Conservation (phyloP, 2,888 invertebrate species). For the Sabatieria punctata region DNA sequence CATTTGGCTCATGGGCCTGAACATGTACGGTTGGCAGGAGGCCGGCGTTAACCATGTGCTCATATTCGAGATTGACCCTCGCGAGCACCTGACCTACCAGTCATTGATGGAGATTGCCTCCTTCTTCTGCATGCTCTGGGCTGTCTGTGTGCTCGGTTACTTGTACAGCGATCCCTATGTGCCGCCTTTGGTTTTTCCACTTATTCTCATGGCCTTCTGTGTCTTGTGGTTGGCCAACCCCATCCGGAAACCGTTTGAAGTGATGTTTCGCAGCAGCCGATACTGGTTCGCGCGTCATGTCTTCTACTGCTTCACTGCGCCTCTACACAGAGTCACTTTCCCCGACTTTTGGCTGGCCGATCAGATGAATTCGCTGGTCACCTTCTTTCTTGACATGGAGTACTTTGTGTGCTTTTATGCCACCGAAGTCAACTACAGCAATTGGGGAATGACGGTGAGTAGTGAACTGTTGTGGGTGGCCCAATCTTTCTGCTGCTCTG, state of each 20-base stretch:
- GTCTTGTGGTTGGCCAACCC: conserved; percentile 74
- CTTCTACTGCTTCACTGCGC: conserved; percentile 33
- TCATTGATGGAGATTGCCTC: conserved; percentile 38
- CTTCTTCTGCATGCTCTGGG: conserved; percentile 35
- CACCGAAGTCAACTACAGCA: no score
- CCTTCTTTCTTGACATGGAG: conserved; percentile 78
- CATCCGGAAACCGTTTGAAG: conserved; percentile 68
- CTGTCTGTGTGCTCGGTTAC: conserved; percentile 45
- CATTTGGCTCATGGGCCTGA: conserved; percentile 39
- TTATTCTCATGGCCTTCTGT: conserved; percentile 58
- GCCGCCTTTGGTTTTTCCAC: conserved; percentile 69
- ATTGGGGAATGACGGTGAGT: no score
- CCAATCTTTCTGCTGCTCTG: no score
- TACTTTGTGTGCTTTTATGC: conserved; percentile 78
- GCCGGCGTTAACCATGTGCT: conserved; percentile 42
- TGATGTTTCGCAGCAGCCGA: conserved; percentile 37
- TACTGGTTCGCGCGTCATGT: conserved; percentile 28
- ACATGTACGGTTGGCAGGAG: conserved; percentile 40
- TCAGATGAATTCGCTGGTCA: conserved; percentile 61
- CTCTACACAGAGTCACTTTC: conserved; percentile 39
- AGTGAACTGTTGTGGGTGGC: no score
- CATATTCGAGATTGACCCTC: conserved; percentile 41
- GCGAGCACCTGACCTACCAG: conserved; percentile 40
- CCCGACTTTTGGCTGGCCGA: conserved; percentile 44
- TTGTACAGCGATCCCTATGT: conserved; percentile 46